Conservation (phyloP, 1,140 invertebrate species). For the Laodelphax striatellus region DNA sequence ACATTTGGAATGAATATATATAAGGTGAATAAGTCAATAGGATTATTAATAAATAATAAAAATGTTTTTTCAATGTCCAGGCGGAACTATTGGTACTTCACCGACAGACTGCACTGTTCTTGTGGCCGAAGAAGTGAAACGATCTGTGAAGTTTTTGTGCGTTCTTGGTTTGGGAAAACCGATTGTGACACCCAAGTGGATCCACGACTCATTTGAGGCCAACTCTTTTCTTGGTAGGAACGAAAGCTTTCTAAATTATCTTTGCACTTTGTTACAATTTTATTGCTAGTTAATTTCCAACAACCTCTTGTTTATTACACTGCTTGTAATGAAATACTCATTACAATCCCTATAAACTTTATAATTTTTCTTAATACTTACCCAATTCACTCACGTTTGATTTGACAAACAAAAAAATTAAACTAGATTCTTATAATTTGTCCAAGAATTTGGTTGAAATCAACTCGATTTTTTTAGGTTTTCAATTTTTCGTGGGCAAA, state of each 20-base stretch:
- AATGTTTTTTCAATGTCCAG: constrained; percentile 22
- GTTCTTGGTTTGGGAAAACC: constrained; percentile 31
- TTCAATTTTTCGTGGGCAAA: too few relatives aligned
- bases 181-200: constrained; percentile 35
- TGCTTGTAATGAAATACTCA: too few relatives aligned
- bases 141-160: constrained; percentile 39
- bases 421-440: too few relatives aligned
- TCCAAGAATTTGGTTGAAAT: not conserved
- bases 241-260: not conserved
- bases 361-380: too few relatives aligned
- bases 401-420: too few relatives aligned
- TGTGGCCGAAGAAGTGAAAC: constrained; percentile 37
- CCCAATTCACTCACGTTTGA: too few relatives aligned
- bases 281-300: not conserved
- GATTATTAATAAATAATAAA: not conserved
- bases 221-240: constrained; percentile 20
- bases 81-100: constrained; percentile 30
- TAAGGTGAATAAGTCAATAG: too few relatives aligned
- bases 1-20: too few relatives aligned
- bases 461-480: too few relatives aligned
- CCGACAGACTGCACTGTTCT: constrained; percentile 31
- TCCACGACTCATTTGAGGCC: constrained; percentile 27
- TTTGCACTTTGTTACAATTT: not conserved
- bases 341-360: too few relatives aligned
- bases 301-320: not conserved